A percentile compares a stretch with the other conserved stretches of the same genome.
These are phyloP conservation scores for Molanna angustata DNA, from an alignment of 2,888 invertebrate genomes.

Conservation along the genomic window DNA sequence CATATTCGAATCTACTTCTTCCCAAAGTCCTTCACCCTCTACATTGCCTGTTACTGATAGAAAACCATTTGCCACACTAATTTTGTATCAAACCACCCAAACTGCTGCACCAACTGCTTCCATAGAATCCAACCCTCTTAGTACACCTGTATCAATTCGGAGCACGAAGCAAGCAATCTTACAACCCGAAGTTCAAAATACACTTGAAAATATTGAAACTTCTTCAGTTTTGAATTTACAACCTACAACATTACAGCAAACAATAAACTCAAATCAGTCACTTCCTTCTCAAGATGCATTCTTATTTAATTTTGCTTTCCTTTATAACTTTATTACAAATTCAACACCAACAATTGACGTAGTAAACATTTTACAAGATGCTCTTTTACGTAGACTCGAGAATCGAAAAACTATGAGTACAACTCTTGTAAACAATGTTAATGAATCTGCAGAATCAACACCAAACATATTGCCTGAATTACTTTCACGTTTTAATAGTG, in stretches of 20 bases:
- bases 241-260: slow-evolving; percentile 2
- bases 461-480: not conserved
- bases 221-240: not conserved
- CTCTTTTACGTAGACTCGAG: too few relatives aligned
- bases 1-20: not conserved
- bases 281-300: not conserved
- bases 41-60: slow-evolving; percentile 38
- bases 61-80: slow-evolving; percentile 52
- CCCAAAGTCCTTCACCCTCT: slow-evolving; percentile 5
- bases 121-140: slow-evolving; percentile 33
- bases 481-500: not conserved
- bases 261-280: slow-evolving; percentile 1
- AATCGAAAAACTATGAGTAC: too few relatives aligned
- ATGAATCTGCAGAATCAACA: too few relatives aligned
- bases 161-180: slow-evolving; percentile 20
- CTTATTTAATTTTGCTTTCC: slow-evolving; percentile 18
- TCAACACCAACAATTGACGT: not conserved
- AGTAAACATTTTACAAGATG: too few relatives aligned
- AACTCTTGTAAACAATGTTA: too few relatives aligned
- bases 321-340: slow-evolving; percentile 18
- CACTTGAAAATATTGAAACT: not conserved
- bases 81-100: slow-evolving; percentile 51
- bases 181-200: slow-evolving; percentile 1
- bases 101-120: slow-evolving; percentile 33
- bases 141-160: slow-evolving; percentile 37